Percentiles rank a stretch among this genome's conserved stretches.
Conservation (phyloP, 2,888 invertebrate species). For the Hecatera dysodea region DNA sequence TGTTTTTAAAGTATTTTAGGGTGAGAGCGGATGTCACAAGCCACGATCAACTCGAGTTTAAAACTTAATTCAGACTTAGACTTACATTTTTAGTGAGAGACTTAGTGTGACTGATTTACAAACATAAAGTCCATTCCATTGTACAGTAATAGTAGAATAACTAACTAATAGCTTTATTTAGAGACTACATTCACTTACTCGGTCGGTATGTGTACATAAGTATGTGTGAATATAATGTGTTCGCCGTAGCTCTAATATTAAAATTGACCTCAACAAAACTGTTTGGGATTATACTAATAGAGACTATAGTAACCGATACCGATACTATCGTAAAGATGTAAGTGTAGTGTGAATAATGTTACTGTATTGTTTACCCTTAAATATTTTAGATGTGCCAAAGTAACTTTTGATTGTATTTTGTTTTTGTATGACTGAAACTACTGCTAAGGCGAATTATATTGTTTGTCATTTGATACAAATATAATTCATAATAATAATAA, state of each 20-base stretch:
- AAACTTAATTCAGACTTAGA: too few species aligned
- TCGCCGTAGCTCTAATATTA: slow-evolving; percentile 11
- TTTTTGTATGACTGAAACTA: not conserved
- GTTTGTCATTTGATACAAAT: not conserved
- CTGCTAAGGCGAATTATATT: not conserved
- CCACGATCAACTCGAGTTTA: too few species aligned
- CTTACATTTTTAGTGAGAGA: too few species aligned
- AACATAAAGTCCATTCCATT: too few species aligned
- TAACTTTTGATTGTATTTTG: not conserved
- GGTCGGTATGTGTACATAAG: too few species aligned
- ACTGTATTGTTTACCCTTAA: not conserved
- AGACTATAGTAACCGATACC: slow-evolving; percentile 15
- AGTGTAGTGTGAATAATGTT: slow-evolving; percentile 1
- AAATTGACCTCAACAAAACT: slow-evolving; percentile 3
- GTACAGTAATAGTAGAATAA: not conserved
- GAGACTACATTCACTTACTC: slow-evolving; percentile 1
- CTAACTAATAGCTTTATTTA: not conserved
- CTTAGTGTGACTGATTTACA: too few species aligned
- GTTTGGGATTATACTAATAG: not conserved
- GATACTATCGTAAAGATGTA: slow-evolving; percentile 7
- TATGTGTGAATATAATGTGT: slow-evolving; percentile 7
- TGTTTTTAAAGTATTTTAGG: too few species aligned
- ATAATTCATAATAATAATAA: too few species aligned
- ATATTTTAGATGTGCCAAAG: not conserved
- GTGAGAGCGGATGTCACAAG: too few species aligned